Conservation (phyloP, 2,113 vertebrate species). For the Colistium nudipinnis region DNA sequence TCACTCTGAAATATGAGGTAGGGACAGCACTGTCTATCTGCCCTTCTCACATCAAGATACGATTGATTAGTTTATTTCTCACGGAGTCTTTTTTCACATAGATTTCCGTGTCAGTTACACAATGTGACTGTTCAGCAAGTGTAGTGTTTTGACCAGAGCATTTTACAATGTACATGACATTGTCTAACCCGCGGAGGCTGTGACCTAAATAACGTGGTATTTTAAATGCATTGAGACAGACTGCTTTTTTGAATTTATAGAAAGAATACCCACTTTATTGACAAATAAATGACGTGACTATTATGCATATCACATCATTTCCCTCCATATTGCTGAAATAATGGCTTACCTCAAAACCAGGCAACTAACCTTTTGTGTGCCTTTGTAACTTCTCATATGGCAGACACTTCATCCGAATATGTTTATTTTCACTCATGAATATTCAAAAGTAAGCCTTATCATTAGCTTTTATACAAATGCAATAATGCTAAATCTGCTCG, state of each 20-base stretch:
- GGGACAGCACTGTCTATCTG: constrained; percentile 1
- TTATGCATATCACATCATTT: background rate
- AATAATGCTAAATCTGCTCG: constrained; percentile 54
- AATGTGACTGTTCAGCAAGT: background rate
- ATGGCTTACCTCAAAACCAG: constrained; percentile 7
- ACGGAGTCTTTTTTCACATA: background rate
- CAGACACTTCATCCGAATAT: constrained; percentile 28
- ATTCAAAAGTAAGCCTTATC: constrained; percentile 48
- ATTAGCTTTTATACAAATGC: constrained; percentile 52
- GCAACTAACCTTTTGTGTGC: background rate
- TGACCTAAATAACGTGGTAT: no score
- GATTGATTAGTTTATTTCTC: constrained; percentile 12
- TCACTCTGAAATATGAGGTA: constrained; percentile 38
- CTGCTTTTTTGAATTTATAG: no score
- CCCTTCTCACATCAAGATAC: constrained; percentile 13
- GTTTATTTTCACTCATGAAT: constrained; percentile 34
- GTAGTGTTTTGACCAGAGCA: no score
- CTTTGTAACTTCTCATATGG: constrained; percentile 21
- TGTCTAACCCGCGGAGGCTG: no score
- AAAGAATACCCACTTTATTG: no score
- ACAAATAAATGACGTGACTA: no score
- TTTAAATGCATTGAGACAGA: no score
- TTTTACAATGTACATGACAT: no score
- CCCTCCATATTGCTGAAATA: background rate
- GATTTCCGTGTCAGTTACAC: constrained; percentile 4